A percentile compares a stretch with the other conserved stretches of the same genome.
Evolutionary conservation across 1,140 invertebrate species (phyloP).

Genomic region (Euwallacea fornicatus): DNA sequence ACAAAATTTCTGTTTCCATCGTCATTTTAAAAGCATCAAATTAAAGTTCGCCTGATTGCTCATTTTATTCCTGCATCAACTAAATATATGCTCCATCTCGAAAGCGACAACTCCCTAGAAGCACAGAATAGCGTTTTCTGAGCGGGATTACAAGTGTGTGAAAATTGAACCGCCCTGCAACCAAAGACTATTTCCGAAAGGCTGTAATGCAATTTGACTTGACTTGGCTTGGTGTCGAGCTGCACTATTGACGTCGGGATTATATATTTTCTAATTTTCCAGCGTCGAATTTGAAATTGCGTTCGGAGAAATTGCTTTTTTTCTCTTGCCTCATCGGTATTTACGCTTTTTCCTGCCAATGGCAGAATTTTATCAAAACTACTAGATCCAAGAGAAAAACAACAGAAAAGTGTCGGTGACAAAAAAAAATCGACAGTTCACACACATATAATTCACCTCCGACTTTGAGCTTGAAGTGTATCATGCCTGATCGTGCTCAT

Average conservation of each 20-base stretch:
- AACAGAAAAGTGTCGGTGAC: too few species aligned
- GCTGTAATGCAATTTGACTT: slow-evolving; percentile 15
- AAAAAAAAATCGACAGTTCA: too few species aligned
- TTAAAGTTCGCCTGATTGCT: not conserved
- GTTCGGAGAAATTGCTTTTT: slow-evolving; percentile 8
- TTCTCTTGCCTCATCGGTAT: not conserved
- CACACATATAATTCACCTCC: too few species aligned
- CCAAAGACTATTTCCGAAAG: slow-evolving; percentile 13
- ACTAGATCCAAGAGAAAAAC: too few species aligned
- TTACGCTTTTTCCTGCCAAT: not conserved
- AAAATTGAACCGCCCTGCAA: slow-evolving; percentile 5
- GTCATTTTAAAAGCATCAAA: not conserved
- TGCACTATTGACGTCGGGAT: slow-evolving; percentile 2
- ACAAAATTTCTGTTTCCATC: too few species aligned
- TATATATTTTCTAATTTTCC: slow-evolving; percentile 11
- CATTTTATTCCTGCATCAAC: slow-evolving; percentile 1
- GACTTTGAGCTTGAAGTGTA: too few species aligned
- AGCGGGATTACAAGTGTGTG: slow-evolving; percentile 7
- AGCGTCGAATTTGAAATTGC: slow-evolving; percentile 10
- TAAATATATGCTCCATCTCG: not conserved
- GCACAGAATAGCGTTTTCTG: not conserved
- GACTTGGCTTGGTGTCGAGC: slow-evolving; percentile 6
- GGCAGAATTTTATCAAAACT: not conserved
- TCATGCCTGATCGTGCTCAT: too few species aligned
- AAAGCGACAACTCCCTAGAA: not conserved